phyloP scores from a whole-genome alignment of 2,113 vertebrate genomes.

The Cichladusa arquata region DNA sequence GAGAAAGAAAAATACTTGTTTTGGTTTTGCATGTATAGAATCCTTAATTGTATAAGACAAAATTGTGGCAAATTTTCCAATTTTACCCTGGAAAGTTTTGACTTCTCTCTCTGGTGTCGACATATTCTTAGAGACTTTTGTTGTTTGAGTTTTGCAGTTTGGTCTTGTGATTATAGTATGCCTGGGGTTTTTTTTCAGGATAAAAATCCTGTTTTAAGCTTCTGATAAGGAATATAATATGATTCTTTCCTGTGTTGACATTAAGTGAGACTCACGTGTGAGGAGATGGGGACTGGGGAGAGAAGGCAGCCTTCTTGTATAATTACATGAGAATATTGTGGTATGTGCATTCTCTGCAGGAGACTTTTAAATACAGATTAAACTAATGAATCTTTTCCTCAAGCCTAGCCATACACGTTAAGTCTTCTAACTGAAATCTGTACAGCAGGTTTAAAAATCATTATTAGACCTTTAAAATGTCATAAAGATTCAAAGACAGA shows the following conservation, averaged over 20 bases:
- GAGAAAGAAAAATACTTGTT: neutral
- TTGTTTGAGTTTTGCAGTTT: neutral
- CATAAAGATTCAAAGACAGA: conserved; percentile 31
- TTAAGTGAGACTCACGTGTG: neutral
- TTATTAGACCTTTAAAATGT: conserved; percentile 29
- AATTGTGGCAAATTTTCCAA: neutral
- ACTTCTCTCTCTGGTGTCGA: neutral
- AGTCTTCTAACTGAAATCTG: neutral
- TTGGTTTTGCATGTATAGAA: neutral
- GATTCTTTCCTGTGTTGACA: neutral
- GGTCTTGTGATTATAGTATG: neutral
- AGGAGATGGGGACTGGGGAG: neutral
- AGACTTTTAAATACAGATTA: neutral
- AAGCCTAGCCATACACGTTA: neutral
- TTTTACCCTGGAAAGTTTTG: neutral
- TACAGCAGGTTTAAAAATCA: conserved; percentile 36
- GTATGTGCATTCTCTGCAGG: neutral
- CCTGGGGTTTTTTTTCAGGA: neutral
- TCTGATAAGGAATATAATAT: neutral
- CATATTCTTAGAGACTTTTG: neutral
- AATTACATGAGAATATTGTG: neutral
- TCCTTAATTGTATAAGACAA: neutral
- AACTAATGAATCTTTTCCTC: neutral
- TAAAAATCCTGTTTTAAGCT: neutral
- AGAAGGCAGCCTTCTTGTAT: neutral